Evolutionary conservation across 2,888 invertebrate genomes (phyloP), one percentile per base, ranked within the genome.

Genomic region (Brachypalpus laphriformis): DNA sequence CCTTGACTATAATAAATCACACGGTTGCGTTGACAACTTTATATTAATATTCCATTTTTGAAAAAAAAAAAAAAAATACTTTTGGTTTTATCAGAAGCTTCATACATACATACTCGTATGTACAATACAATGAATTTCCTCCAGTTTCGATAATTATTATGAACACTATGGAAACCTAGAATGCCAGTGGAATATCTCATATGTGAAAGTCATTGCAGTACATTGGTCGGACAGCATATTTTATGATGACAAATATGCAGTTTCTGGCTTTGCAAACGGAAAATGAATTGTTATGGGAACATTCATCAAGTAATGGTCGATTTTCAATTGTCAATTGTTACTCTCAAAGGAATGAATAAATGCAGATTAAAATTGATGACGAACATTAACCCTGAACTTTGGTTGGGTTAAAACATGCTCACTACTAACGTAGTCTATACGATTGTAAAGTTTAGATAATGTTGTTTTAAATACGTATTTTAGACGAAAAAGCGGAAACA

Each of bases 1-100:
- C 31, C 20, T 11, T 31, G 14, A 31, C 54, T 14, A 37, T 9
- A 47, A 75, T 70, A 70, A 77, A 77, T 77, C 54, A 22, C 22
- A 7, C 22, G 25, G 8, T 18, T 28, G 28, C 51, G 37, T 54
- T 70, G 77, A 78, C 70, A 70, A 59, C 37, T 51, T 49, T 31
- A 70, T n/a, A n/a, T 77, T 59, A 51, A 51, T 37, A 49, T 56
- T 51, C 16, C 37, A 9, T 51, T 51, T 51, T 37, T 6, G 28
- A 31, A 47, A 7, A 28, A 45, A 11, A 22, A n/a, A 3, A 4
- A 2, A 8, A 22, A 49, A 25, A 25, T 9, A 8, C 9, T 0
- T n/a, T n/a, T 7, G 18, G 45, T 1, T 2, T 49, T 37, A 25
- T 51, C 7, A 16, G 7, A 31, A 3, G n/a, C n/a, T n/a, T n/a